Evolutionary conservation across 1,140 invertebrate species (phyloP).

Genomic region (Eubasilissa regina): DNA sequence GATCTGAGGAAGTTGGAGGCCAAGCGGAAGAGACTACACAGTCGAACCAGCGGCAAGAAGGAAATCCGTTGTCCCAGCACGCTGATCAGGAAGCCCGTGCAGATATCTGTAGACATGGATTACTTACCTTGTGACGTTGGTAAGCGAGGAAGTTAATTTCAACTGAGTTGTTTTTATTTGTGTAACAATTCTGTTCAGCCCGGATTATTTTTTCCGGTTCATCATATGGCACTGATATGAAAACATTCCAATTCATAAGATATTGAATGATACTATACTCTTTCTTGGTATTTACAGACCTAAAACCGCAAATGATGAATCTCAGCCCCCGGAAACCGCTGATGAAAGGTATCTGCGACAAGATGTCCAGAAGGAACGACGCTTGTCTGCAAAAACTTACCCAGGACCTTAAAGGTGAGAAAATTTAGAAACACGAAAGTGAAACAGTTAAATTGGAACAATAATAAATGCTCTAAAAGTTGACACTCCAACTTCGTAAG

Average conservation of each 20-base stretch:
- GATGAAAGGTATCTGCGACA: slow-evolving; percentile 9
- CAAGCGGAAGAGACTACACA: neutral
- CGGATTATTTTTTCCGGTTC: too few species aligned
- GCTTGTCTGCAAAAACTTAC: slow-evolving; percentile 16
- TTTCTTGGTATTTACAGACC: neutral
- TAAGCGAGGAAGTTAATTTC: neutral
- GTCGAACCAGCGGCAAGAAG: neutral
- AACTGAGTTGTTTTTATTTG: too few species aligned
- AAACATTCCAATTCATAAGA: too few species aligned
- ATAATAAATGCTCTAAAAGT: too few species aligned
- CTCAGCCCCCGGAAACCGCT: neutral
- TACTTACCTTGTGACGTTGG: neutral
- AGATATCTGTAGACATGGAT: neutral
- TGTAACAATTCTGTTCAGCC: too few species aligned
- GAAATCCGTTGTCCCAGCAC: slow-evolving; percentile 11
- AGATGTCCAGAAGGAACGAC: slow-evolving; percentile 25
- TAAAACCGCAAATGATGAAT: slow-evolving; percentile 15
- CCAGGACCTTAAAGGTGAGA: slow-evolving; percentile 19
- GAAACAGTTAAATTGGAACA: too few species aligned
- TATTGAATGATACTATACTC: too few species aligned
- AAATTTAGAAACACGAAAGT: too few species aligned
- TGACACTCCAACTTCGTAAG: too few species aligned
- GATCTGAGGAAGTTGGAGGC: slow-evolving; percentile 8
- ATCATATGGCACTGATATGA: too few species aligned
- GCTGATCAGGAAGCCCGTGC: neutral